Percentiles rank a stretch among this genome's conserved stretches.
phyloP scores from a whole-genome alignment of 37 sponge, comb jelly and placozoan species.

The Cladorhizidae sp. region DNA sequence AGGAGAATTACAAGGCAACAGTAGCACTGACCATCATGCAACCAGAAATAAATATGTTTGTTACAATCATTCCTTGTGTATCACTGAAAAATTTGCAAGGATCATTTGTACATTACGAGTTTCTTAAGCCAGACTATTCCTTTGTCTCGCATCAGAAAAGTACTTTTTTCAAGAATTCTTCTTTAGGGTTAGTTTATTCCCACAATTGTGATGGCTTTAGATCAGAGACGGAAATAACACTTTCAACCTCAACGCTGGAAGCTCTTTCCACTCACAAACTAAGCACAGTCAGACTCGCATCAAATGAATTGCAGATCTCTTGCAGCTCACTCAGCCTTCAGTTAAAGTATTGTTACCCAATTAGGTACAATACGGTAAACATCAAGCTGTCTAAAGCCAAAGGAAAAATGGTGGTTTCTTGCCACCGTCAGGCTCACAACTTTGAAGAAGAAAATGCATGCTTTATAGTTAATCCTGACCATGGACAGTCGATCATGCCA shows the following conservation, averaged over 20 bases:
- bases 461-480: neutral
- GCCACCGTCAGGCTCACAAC: neutral
- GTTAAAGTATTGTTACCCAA: conserved; percentile 11
- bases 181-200: neutral
- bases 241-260: neutral
- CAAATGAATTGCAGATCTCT: neutral
- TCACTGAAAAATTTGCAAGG: neutral
- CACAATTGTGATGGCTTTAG: conserved; percentile 17
- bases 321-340: neutral
- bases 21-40: neutral
- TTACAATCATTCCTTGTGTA: neutral
- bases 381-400: neutral
- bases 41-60: neutral
- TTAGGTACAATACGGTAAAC: neutral
- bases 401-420: neutral
- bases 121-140: neutral
- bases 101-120: neutral
- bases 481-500: neutral
- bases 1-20: neutral
- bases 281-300: neutral
- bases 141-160: neutral
- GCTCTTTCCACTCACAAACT: neutral
- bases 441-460: neutral
- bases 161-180: no score
- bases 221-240: conserved; percentile 3